phyloP scores from a whole-genome alignment of 1,140 invertebrate species.

The Drosophila serrata region DNA sequence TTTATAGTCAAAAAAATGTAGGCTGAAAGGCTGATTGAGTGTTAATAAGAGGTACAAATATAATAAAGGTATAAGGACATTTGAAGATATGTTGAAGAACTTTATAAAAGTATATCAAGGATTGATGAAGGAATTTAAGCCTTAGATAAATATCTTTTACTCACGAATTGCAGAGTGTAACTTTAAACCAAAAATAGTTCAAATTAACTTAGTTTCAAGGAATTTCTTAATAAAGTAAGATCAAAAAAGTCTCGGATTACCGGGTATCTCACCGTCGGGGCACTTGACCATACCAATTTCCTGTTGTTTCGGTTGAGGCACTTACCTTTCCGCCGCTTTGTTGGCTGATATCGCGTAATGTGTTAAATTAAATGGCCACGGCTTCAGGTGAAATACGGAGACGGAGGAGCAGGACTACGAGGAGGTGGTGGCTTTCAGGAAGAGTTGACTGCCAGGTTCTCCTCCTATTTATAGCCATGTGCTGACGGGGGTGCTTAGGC shows the following conservation, averaged over 20 bases:
- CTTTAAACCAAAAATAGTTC: not conserved
- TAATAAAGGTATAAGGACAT: not conserved
- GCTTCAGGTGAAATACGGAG: constrained; percentile 1
- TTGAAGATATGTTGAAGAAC: no score
- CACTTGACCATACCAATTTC: not conserved
- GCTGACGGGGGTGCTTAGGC: constrained; percentile 32
- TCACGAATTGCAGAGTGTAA: no score
- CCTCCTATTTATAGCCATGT: constrained; percentile 45
- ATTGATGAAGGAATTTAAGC: no score
- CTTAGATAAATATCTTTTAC: no score
- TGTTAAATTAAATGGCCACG: constrained; percentile 48
- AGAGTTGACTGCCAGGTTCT: constrained; percentile 20
- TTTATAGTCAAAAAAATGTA: not conserved
- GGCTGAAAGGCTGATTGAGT: not conserved
- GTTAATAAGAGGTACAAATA: not conserved
- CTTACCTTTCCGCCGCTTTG: constrained; percentile 26
- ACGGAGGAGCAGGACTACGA: no score
- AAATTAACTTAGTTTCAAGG: not conserved
- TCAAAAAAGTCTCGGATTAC: not conserved
- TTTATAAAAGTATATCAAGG: not conserved
- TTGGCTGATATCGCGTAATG: constrained; percentile 49
- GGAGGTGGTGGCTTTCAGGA: not conserved
- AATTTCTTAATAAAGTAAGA: not conserved
- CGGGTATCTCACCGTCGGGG: not conserved
- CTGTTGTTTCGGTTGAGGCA: not conserved